Conservation (phyloP, 1,140 invertebrate species). For the Pogonognathellus flavescens region DNA sequence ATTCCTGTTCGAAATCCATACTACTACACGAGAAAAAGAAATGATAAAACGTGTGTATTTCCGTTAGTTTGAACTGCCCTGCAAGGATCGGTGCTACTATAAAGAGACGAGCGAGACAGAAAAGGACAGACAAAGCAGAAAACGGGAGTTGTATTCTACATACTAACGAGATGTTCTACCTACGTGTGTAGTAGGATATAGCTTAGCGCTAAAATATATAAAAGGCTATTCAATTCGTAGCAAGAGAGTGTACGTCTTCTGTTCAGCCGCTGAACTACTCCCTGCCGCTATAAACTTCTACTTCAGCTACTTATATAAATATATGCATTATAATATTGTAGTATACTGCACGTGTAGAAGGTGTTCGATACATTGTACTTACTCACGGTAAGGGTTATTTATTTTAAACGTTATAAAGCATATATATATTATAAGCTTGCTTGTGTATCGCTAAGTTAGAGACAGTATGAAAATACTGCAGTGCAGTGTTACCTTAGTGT, state of each 20-base stretch:
- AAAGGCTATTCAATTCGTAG: not conserved
- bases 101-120: not conserved
- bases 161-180: slow-evolving; percentile 46
- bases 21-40: not conserved
- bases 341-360: not conserved
- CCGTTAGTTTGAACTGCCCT: not conserved
- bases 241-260: not conserved
- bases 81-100: not conserved
- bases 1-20: not conserved
- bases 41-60: not conserved
- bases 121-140: slow-evolving; percentile 32
- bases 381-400: not conserved
- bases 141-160: slow-evolving; percentile 1
- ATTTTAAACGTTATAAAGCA: too few species aligned
- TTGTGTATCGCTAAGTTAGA: not conserved
- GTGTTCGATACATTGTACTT: not conserved
- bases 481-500: slow-evolving; percentile 30
- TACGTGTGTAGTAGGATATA: slow-evolving; percentile 18
- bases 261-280: not conserved
- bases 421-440: not conserved
- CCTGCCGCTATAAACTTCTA: not conserved
- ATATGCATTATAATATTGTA: not conserved
- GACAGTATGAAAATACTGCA: slow-evolving; percentile 20
- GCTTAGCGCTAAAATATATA: not conserved
- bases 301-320: not conserved